These are phyloP conservation scores for Lepidocolaptes lacrymiger DNA, from an alignment of 2,797 vertebrate genomes.

Conservation along the genomic window DNA sequence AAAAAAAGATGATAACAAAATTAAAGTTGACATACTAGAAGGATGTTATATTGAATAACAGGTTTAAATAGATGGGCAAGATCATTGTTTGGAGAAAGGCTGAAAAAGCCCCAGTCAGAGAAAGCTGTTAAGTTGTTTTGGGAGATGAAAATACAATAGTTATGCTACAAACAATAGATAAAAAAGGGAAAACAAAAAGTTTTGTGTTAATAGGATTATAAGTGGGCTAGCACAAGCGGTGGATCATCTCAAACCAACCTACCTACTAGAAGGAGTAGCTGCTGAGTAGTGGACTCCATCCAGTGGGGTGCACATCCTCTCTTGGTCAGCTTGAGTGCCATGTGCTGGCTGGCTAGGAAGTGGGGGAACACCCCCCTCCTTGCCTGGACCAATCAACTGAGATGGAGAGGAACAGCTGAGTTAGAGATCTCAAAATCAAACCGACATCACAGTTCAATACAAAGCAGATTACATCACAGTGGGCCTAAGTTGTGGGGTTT, in stretches of 20 bases:
- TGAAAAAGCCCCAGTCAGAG: background rate
- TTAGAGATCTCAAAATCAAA: background rate
- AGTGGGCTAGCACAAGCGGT: background rate
- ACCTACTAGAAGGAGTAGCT: constrained; percentile 91
- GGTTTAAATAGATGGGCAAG: background rate
- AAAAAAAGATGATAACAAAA: background rate
- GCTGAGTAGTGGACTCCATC: constrained; percentile 79
- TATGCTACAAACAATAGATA: background rate
- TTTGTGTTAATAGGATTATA: background rate
- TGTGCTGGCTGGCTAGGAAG: constrained; percentile 84
- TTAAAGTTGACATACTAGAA: background rate
- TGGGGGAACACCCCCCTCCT: constrained; percentile 87
- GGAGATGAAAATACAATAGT: background rate
- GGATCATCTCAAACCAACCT: background rate
- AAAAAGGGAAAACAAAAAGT: background rate
- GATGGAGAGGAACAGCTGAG: constrained; percentile 24
- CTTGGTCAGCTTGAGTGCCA: constrained; percentile 85
- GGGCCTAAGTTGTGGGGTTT: background rate
- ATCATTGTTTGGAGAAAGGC: background rate
- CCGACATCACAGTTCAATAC: background rate
- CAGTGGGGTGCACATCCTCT: constrained; percentile 77
- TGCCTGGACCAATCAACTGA: constrained; percentile 85
- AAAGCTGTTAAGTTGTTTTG: background rate
- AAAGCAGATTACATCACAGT: background rate
- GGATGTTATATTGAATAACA: background rate